Conservation (phyloP, 2,888 invertebrate genomes). For the Hyalella azteca region DNA sequence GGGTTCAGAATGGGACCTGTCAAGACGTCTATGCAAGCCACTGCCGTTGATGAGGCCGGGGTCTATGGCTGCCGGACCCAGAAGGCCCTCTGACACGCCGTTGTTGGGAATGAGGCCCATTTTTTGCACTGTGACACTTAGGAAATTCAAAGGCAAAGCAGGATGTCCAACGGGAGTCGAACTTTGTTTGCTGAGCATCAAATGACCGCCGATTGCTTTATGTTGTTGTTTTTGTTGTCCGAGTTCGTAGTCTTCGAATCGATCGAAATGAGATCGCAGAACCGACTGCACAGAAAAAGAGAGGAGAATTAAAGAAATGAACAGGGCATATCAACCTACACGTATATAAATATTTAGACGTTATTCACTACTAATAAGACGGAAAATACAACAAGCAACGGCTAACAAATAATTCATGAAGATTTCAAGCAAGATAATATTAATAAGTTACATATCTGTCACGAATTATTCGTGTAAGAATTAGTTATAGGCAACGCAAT, state of each 20-base stretch:
- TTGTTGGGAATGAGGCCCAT: neutral
- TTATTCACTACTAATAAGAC: too few relatives aligned
- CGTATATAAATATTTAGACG: too few relatives aligned
- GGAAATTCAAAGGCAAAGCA: neutral
- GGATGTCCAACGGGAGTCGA: conserved; percentile 46
- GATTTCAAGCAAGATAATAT: too few relatives aligned
- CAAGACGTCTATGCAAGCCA: conserved; percentile 51
- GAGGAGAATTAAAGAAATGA: neutral
- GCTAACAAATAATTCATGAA: too few relatives aligned
- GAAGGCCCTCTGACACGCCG: neutral
- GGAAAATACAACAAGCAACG: too few relatives aligned
- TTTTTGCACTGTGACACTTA: neutral
- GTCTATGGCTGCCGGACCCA: neutral
- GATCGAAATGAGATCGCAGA: neutral
- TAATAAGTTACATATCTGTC: too few relatives aligned
- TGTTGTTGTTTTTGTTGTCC: conserved; percentile 22
- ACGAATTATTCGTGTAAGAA: too few relatives aligned
- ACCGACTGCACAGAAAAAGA: neutral
- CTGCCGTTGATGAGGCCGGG: neutral
- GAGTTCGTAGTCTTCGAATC: neutral
- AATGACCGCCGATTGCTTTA: conserved; percentile 50
- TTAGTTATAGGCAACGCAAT: too few relatives aligned
- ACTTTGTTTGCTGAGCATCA: conserved; percentile 50
- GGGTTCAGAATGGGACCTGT: conserved; percentile 57
- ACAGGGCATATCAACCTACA: too few relatives aligned